phyloP scores from a whole-genome alignment of 2,797 vertebrate species.

The Fundulus diaphanus region DNA sequence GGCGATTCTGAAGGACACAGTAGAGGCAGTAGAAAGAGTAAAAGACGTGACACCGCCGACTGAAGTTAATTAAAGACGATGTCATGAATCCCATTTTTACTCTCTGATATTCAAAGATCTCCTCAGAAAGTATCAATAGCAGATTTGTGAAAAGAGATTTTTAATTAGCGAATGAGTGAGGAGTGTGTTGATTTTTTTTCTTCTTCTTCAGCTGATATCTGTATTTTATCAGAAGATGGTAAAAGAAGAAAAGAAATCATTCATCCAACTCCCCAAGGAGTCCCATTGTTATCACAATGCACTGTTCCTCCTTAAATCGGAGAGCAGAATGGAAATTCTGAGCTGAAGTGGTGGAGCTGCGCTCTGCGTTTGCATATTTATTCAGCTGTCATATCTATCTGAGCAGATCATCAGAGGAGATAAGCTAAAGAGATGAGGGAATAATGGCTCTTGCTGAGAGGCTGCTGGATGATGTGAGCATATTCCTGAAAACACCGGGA shows the following conservation, averaged over 20 bases:
- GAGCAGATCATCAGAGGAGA: slow-evolving; percentile 82
- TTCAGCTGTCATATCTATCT: slow-evolving; percentile 84
- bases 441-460: slow-evolving; percentile 79
- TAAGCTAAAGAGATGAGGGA: slow-evolving; percentile 80
- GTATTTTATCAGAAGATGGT: slow-evolving; percentile 73
- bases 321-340: slow-evolving; percentile 76
- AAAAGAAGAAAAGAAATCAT: slow-evolving; percentile 58
- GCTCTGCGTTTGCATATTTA: slow-evolving; percentile 80
- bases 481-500: slow-evolving; percentile 75
- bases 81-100: slow-evolving; percentile 53
- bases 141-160: slow-evolving; percentile 66
- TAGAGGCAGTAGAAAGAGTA: slow-evolving; percentile 30
- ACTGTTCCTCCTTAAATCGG: slow-evolving; percentile 71
- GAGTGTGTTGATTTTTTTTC: slow-evolving; percentile 56
- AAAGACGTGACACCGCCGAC: slow-evolving; percentile 49
- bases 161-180: slow-evolving; percentile 70
- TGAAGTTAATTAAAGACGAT: slow-evolving; percentile 63
- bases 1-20: slow-evolving; percentile 55
- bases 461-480: slow-evolving; percentile 68
- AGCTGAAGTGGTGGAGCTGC: slow-evolving; percentile 68
- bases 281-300: slow-evolving; percentile 71
- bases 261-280: slow-evolving; percentile 75
- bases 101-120: slow-evolving; percentile 62
- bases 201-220: slow-evolving; percentile 57
- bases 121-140: slow-evolving; percentile 61